These are phyloP conservation scores for Gryllus longicercus DNA, from an alignment of 2,888 invertebrate genomes.

Conservation along the genomic window DNA sequence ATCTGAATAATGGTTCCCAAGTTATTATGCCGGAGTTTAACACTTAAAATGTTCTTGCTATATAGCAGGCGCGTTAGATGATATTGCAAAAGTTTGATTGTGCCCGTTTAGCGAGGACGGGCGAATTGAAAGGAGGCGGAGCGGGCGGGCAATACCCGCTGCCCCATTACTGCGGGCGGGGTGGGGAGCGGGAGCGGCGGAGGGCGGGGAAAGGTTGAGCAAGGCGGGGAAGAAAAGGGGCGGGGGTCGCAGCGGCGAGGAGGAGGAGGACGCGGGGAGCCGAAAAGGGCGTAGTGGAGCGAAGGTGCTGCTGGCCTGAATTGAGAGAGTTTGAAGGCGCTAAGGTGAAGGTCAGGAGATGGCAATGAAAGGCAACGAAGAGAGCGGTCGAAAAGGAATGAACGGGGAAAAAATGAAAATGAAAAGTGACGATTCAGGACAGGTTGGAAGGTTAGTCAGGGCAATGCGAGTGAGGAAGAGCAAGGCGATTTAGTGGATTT, in stretches of 20 bases:
- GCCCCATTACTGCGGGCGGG: background rate
- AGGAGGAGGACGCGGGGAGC: background rate
- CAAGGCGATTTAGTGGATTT: too few relatives aligned
- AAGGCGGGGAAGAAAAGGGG: background rate
- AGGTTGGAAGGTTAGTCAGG: too few relatives aligned
- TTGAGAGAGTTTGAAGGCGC: too few relatives aligned
- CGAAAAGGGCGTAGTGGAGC: too few relatives aligned
- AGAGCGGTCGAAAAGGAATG: too few relatives aligned
- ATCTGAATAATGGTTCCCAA: conserved; percentile 17
- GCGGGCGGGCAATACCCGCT: conserved; percentile 1
- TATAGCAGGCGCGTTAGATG: conserved; percentile 17
- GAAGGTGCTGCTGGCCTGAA: too few relatives aligned
- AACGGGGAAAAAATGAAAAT: too few relatives aligned
- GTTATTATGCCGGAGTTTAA: conserved; percentile 17
- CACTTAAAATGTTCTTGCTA: conserved; percentile 17
- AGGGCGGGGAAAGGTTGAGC: background rate
- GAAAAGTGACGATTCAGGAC: too few relatives aligned
- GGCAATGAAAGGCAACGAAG: too few relatives aligned
- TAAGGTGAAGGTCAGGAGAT: too few relatives aligned
- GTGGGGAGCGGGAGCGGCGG: background rate
- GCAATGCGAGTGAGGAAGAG: too few relatives aligned
- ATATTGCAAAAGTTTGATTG: conserved; percentile 17
- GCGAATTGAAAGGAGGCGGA: conserved; percentile 9
- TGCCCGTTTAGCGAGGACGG: conserved; percentile 17
- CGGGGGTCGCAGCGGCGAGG: background rate